Conservation (phyloP, 2,888 invertebrate genomes). For the Drosophila fulvimacula region DNA sequence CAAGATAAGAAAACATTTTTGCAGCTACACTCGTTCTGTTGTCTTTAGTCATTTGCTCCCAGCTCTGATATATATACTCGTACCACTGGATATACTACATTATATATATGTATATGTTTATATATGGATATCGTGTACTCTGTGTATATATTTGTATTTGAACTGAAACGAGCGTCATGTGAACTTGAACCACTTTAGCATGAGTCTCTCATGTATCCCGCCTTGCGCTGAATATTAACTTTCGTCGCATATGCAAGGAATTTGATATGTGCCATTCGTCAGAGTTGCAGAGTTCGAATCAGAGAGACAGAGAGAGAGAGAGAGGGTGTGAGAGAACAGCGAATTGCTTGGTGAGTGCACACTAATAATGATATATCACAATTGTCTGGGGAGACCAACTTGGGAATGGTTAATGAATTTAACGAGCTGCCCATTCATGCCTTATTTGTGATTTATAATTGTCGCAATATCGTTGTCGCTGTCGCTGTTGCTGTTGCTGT, state of each 20-base stretch:
- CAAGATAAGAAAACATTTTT: constrained; percentile 21
- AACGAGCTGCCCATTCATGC: constrained; percentile 41
- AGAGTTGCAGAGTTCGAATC: not conserved
- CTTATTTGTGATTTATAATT: constrained; percentile 37
- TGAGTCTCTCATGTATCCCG: constrained; percentile 4
- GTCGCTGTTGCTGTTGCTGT: constrained; percentile 6
- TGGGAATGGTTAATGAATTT: constrained; percentile 10
- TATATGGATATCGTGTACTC: not conserved
- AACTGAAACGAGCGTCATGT: constrained; percentile 2
- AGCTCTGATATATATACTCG: not conserved
- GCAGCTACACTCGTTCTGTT: constrained; percentile 4
- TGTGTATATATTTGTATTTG: not conserved
- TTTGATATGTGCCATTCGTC: not conserved
- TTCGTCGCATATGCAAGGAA: constrained; percentile 16
- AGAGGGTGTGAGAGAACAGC: not conserved
- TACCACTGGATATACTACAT: not conserved
- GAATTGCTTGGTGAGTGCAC: not conserved
- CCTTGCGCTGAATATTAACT: constrained; percentile 42
- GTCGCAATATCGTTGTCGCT: constrained; percentile 24
- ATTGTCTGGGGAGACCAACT: constrained; percentile 6
- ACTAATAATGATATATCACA: constrained; percentile 16
- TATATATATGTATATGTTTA: too few relatives aligned
- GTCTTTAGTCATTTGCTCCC: constrained; percentile 7
- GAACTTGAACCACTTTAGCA: constrained; percentile 32
- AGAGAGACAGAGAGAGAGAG: too few relatives aligned